Evolutionary conservation across 2,888 invertebrate species (phyloP).

Genomic region (Gandaritis pyraliata): DNA sequence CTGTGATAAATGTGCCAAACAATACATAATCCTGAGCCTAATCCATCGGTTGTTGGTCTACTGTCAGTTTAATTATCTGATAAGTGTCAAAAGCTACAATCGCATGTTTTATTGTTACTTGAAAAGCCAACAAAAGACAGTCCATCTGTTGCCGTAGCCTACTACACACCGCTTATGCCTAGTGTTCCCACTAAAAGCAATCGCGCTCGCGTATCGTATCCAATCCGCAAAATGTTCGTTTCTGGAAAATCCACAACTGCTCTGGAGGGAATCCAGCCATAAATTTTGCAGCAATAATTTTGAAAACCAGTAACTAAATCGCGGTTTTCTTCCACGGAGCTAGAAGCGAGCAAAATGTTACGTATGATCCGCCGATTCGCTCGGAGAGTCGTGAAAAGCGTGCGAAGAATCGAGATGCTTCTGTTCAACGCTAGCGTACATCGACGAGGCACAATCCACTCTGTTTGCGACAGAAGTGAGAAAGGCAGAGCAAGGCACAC

Average conservation of each 20-base stretch:
- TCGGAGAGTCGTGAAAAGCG: slow-evolving; percentile 58
- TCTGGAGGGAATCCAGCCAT: slow-evolving; percentile 60
- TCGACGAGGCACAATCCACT: slow-evolving; percentile 61
- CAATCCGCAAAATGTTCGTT: slow-evolving; percentile 33
- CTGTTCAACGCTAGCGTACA: slow-evolving; percentile 61
- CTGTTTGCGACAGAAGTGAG: slow-evolving; percentile 56
- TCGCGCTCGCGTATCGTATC: not conserved
- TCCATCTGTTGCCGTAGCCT: slow-evolving; percentile 38
- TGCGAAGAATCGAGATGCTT: slow-evolving; percentile 63
- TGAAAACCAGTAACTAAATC: not conserved
- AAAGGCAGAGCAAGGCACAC: slow-evolving; percentile 30
- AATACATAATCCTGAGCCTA: slow-evolving; percentile 53
- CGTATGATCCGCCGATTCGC: slow-evolving; percentile 61
- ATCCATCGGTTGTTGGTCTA: slow-evolving; percentile 51
- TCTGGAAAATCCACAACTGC: slow-evolving; percentile 50
- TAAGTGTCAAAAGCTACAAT: slow-evolving; percentile 53
- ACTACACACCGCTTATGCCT: slow-evolving; percentile 7
- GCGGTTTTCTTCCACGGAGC: slow-evolving; percentile 7
- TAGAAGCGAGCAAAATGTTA: slow-evolving; percentile 54
- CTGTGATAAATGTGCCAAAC: slow-evolving; percentile 49
- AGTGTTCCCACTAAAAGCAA: slow-evolving; percentile 4
- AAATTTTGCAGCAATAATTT: slow-evolving; percentile 18
- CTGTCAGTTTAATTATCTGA: slow-evolving; percentile 52
- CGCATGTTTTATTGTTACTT: slow-evolving; percentile 47
- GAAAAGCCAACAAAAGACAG: slow-evolving; percentile 43